Evolutionary conservation across 2,888 invertebrate species (phyloP).

Genomic region (Cantharis nigra): DNA sequence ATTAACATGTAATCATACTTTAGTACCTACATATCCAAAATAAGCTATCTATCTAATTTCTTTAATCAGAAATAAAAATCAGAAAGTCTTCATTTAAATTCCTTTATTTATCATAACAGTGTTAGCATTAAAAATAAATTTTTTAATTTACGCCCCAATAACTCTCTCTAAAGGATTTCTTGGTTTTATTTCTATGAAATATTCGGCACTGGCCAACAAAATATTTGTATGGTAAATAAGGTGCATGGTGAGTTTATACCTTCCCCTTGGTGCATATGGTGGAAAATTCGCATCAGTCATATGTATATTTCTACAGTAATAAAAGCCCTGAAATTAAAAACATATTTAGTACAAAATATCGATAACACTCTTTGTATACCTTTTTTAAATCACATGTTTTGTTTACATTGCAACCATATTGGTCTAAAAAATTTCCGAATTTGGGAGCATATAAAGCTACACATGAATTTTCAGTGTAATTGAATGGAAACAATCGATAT

Average conservation of each 20-base stretch:
- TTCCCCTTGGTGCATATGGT: not conserved
- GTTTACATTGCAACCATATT: not conserved
- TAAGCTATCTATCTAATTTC: no score
- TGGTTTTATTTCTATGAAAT: not conserved
- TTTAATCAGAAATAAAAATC: no score
- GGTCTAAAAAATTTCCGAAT: not conserved
- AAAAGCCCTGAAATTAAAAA: not conserved
- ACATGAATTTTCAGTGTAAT: not conserved
- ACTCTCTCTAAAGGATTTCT: not conserved
- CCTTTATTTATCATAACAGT: no score
- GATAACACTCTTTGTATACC: not conserved
- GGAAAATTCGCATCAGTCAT: not conserved
- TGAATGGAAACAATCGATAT: not conserved
- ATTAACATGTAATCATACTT: no score
- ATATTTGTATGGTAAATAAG: not conserved
- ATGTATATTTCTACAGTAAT: not conserved
- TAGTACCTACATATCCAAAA: no score
- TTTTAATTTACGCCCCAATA: not conserved
- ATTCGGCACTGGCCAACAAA: not conserved
- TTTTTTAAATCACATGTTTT: not conserved
- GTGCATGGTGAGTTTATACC: not conserved
- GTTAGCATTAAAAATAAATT: no score
- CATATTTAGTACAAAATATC: no score
- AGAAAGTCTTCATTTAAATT: no score
- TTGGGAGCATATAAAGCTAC: not conserved